A percentile compares a stretch with the other conserved stretches of the same genome.
Evolutionary conservation across 1,140 invertebrate genomes (phyloP).

Genomic region (Penaeus japonicus): DNA sequence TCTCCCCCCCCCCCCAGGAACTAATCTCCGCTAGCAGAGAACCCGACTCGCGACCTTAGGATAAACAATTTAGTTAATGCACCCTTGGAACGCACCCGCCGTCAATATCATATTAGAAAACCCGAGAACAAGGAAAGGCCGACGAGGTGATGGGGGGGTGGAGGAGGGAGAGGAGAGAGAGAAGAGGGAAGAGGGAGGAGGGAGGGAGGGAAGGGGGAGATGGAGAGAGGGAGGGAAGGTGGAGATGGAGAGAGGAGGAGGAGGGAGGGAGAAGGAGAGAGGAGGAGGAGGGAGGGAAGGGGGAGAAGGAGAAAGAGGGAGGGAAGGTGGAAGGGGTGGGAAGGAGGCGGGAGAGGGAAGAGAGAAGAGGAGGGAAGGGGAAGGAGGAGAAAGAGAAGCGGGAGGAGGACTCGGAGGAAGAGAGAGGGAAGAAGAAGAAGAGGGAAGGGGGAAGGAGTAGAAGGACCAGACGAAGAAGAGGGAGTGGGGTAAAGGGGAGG

Average conservation of each 20-base stretch:
- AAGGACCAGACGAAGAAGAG: background rate
- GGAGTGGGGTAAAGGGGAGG: background rate
- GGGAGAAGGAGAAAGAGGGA: too few relatives aligned
- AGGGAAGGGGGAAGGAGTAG: background rate
- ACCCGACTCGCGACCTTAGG: constrained; percentile 39
- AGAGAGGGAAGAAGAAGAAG: background rate
- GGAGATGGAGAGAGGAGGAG: background rate
- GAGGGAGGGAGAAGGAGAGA: background rate
- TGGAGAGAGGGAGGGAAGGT: too few relatives aligned
- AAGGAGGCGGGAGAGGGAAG: background rate
- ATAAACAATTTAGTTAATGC: constrained; percentile 54
- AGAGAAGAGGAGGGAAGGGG: background rate
- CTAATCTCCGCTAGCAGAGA: background rate
- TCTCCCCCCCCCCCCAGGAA: background rate
- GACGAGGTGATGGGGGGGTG: background rate
- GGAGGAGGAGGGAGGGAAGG: too few relatives aligned
- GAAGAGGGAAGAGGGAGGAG: background rate
- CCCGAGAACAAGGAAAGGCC: constrained; percentile 21
- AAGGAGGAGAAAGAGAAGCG: background rate
- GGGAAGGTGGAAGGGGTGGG: background rate
- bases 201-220: background rate
- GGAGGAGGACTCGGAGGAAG: background rate
- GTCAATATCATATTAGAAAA: constrained; percentile 50
- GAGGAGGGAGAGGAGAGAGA: background rate
- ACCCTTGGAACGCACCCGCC: constrained; percentile 36